phyloP scores from a whole-genome alignment of 2,888 invertebrate species.

The Eledona agricola region DNA sequence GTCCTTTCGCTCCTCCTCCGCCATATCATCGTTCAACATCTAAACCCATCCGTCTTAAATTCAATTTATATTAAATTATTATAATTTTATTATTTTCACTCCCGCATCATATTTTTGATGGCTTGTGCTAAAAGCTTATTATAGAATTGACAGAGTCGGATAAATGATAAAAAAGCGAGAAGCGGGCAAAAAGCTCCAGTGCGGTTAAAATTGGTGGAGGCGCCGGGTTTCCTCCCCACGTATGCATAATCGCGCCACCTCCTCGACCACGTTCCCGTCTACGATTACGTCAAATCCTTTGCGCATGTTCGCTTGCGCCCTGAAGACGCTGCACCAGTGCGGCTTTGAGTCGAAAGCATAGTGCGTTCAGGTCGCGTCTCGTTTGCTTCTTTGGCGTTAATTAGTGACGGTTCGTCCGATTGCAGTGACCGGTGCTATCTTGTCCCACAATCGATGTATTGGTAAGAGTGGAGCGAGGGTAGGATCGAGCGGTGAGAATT shows the following conservation, averaged over 20 bases:
- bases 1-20: too few relatives aligned
- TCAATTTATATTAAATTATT: too few relatives aligned
- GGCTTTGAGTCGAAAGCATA: constrained; percentile 53
- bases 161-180: too few relatives aligned
- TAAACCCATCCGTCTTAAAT: too few relatives aligned
- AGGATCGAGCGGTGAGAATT: neutral
- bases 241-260: constrained; percentile 9
- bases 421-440: constrained; percentile 21
- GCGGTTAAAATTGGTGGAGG: constrained; percentile 2
- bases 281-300: constrained; percentile 9
- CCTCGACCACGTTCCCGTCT: constrained; percentile 7
- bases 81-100: too few relatives aligned
- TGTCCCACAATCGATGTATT: constrained; percentile 19
- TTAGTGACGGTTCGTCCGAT: constrained; percentile 34
- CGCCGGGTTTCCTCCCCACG: constrained; percentile 11
- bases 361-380: constrained; percentile 49
- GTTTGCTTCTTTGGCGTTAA: constrained; percentile 43
- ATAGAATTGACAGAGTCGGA: too few relatives aligned
- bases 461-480: constrained; percentile 21
- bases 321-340: constrained; percentile 55
- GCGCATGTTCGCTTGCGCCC: constrained; percentile 52
- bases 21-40: too few relatives aligned
- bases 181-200: too few relatives aligned
- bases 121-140: too few relatives aligned
- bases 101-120: too few relatives aligned